Evolutionary conservation across 2,888 invertebrate genomes (phyloP).

Genomic region (Autographa gamma): DNA sequence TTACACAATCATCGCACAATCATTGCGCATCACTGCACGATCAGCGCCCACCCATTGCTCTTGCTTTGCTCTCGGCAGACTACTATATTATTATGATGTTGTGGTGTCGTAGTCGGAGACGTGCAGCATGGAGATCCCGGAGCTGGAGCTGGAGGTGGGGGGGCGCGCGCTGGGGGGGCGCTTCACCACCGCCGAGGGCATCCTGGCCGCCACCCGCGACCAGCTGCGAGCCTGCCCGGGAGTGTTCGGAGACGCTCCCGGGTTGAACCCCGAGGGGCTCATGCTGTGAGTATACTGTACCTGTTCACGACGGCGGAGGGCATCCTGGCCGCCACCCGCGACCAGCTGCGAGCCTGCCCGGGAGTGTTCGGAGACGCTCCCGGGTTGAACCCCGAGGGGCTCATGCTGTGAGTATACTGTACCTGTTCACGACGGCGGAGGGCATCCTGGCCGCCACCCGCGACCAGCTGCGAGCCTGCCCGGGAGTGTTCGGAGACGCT

Average conservation of each 20-base stretch:
- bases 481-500: conserved; percentile 92
- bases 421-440: conserved; percentile 96
- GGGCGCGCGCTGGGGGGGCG: conserved; percentile 96
- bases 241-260: conserved; percentile 91
- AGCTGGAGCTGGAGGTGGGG: conserved; percentile 96
- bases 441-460: conserved; percentile 92
- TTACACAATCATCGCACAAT: too few species aligned
- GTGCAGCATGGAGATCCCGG: conserved; percentile 90
- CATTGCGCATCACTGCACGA: too few species aligned
- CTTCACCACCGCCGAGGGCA: conserved; percentile 98
- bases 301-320: conserved; percentile 98
- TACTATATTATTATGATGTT: too few species aligned
- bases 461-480: conserved; percentile 92
- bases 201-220: conserved; percentile 91
- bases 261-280: conserved; percentile 80
- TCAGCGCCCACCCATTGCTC: too few species aligned
- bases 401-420: conserved; percentile 72
- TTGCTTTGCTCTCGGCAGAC: too few species aligned
- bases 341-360: conserved; percentile 91
- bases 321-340: conserved; percentile 90
- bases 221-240: conserved; percentile 92
- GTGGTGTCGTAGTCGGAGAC: conserved; percentile 78
- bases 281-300: conserved; percentile 48
- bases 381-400: conserved; percentile 71
- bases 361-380: conserved; percentile 92